These are phyloP conservation scores for Zeugodacus cucurbitae DNA, from an alignment of 1,140 invertebrate genomes.

Conservation along the genomic window DNA sequence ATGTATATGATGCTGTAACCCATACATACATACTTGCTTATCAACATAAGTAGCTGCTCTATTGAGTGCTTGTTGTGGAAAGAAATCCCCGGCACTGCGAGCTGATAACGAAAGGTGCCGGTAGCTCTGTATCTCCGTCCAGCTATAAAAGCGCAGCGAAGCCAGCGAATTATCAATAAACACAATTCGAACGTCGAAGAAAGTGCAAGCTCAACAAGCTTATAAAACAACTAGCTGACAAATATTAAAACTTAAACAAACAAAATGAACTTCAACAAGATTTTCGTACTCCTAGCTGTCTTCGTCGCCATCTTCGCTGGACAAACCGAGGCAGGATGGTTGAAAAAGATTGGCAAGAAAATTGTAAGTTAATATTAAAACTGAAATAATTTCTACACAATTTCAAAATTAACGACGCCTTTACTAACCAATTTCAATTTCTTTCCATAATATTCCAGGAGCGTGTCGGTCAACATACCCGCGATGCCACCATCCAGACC, in stretches of 20 bases:
- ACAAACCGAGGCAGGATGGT: constrained; percentile 58
- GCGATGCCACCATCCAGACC: constrained; percentile 58
- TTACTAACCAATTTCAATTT: not conserved
- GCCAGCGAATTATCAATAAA: not conserved
- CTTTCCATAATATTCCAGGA: constrained; percentile 47
- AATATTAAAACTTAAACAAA: not conserved
- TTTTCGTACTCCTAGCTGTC: constrained; percentile 55
- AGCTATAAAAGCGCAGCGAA: not conserved
- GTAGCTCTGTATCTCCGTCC: not conserved
- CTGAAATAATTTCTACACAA: no score
- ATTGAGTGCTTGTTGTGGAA: not conserved
- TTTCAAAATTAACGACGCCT: not conserved
- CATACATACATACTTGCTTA: no score
- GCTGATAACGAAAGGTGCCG: not conserved
- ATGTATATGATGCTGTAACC: no score
- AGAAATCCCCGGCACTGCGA: not conserved
- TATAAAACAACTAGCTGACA: not conserved
- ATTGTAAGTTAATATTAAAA: constrained; percentile 40
- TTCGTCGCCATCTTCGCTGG: constrained; percentile 54
- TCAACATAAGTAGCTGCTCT: no score
- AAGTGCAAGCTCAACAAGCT: not conserved
- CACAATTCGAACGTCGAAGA: not conserved
- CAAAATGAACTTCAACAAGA: constrained; percentile 59
- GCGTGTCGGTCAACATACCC: constrained; percentile 57
- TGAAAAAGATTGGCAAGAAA: constrained; percentile 57